Evolutionary conservation across 2,888 invertebrate genomes (phyloP).

Genomic region (Stenolophus ochropezus): DNA sequence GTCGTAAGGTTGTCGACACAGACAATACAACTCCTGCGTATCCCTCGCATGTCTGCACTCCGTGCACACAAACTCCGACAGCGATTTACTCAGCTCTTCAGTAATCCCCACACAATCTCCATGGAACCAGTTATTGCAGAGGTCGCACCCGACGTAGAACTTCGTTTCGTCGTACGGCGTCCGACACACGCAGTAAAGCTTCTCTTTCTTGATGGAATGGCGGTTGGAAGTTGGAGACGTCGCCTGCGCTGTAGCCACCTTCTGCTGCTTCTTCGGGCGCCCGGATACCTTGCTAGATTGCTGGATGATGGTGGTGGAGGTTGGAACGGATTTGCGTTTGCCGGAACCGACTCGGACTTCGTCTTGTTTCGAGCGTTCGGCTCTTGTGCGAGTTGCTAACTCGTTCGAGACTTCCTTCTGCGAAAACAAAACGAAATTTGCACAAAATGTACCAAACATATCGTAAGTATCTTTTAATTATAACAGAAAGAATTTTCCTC

Average conservation of each 20-base stretch:
- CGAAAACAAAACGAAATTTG: not conserved
- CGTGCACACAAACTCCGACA: conserved; percentile 92
- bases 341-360: conserved; percentile 79
- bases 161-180: conserved; percentile 97
- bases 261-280: conserved; percentile 71
- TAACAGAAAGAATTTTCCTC: too few relatives aligned
- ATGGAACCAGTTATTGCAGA: conserved; percentile 99
- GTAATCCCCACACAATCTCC: conserved; percentile 96
- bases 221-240: conserved; percentile 67
- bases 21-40: conserved; percentile 94
- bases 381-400: conserved; percentile 81
- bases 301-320: conserved; percentile 69
- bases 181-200: conserved; percentile 92
- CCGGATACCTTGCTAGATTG: conserved; percentile 66
- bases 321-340: conserved; percentile 75
- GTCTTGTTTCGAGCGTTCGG: conserved; percentile 82
- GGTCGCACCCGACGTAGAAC: conserved; percentile 98
- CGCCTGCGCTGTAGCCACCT: conserved; percentile 67
- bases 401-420: conserved; percentile 86
- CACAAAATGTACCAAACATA: too few relatives aligned
- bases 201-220: conserved; percentile 79
- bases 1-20: conserved; percentile 97
- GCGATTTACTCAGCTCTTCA: conserved; percentile 91
- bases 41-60: conserved; percentile 91
- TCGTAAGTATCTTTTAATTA: too few relatives aligned